These are phyloP conservation scores for Poeciliopsis turrubarensis DNA, from an alignment of 2,113 vertebrate species.

Conservation along the genomic window DNA sequence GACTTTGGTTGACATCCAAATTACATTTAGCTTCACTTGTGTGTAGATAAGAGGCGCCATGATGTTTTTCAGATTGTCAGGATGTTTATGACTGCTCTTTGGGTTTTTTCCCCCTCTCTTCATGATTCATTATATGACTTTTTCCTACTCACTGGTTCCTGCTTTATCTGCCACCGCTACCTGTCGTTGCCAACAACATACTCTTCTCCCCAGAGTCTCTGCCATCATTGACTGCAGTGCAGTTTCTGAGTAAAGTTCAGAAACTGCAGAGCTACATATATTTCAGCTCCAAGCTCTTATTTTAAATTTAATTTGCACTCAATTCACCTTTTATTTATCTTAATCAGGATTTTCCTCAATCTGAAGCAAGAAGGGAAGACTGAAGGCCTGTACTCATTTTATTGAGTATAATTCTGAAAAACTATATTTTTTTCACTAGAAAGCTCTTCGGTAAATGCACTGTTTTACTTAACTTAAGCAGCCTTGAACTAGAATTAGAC, in stretches of 20 bases:
- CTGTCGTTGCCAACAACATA: not conserved
- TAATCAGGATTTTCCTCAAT: too few relatives aligned
- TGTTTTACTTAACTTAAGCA: too few relatives aligned
- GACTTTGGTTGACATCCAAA: conserved; percentile 6
- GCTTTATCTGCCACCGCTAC: not conserved
- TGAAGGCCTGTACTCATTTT: too few relatives aligned
- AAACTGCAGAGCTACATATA: not conserved
- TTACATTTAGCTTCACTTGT: conserved; percentile 8
- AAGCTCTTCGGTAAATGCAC: too few relatives aligned
- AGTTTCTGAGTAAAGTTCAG: not conserved
- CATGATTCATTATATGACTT: not conserved
- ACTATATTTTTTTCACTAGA: too few relatives aligned
- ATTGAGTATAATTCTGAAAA: too few relatives aligned
- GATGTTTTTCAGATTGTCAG: not conserved
- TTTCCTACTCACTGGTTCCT: not conserved
- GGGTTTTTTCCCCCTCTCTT: not conserved
- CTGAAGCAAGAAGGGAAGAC: too few relatives aligned
- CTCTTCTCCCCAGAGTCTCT: not conserved
- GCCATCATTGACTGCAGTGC: too few relatives aligned
- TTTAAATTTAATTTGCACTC: too few relatives aligned
- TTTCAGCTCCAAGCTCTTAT: not conserved
- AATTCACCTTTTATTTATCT: too few relatives aligned
- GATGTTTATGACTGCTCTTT: conserved; percentile 6
- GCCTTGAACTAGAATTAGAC: too few relatives aligned
- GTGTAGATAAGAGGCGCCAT: not conserved